These are phyloP conservation scores for Aleiodes alternator DNA, from an alignment of 2,888 invertebrate species.

Conservation along the genomic window DNA sequence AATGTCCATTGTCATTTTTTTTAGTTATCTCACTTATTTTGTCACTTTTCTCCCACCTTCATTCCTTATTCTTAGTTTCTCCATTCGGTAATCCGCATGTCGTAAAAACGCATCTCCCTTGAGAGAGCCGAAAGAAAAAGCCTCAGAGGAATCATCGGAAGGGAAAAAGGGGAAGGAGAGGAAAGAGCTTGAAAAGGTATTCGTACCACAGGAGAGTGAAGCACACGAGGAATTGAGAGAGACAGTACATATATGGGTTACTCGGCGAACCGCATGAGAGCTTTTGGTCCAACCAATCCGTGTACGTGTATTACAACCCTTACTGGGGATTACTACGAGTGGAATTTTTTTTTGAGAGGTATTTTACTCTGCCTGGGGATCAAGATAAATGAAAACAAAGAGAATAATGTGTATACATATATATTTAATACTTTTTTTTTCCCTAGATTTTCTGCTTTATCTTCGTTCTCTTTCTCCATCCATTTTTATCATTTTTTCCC, in stretches of 20 bases:
- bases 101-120: conserved; percentile 38
- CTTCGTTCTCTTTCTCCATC: conserved; percentile 5
- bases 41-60: not conserved
- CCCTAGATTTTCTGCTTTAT: not conserved
- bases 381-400: conserved; percentile 27
- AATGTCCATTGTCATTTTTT: too few species aligned
- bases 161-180: not conserved
- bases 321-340: conserved; percentile 40
- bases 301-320: conserved; percentile 41
- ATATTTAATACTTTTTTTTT: not conserved
- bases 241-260: conserved; percentile 38
- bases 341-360: conserved; percentile 27
- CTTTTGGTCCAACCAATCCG: conserved; percentile 39
- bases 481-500: not conserved
- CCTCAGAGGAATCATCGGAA: not conserved
- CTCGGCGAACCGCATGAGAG: conserved; percentile 42
- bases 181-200: conserved; percentile 38
- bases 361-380: conserved; percentile 2
- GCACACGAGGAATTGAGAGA: not conserved
- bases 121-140: not conserved
- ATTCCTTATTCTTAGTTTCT: not conserved
- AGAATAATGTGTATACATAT: conserved; percentile 23
- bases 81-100: conserved; percentile 33
- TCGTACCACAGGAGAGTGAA: conserved; percentile 2
- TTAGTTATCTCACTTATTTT: too few species aligned